These are phyloP conservation scores for Drosophila histrio DNA, from an alignment of 2,888 invertebrate genomes.

Conservation along the genomic window DNA sequence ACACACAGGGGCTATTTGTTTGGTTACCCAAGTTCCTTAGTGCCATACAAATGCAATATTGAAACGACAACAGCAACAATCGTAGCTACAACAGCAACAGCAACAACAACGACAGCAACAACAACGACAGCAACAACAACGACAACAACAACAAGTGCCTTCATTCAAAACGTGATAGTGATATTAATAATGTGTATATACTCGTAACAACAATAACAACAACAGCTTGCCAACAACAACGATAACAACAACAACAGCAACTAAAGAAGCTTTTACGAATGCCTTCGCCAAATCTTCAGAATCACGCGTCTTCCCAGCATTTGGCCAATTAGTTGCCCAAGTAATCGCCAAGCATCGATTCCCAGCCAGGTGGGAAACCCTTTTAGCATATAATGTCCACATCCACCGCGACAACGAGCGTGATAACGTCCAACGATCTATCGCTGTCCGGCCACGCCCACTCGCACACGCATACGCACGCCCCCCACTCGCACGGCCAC, in stretches of 20 bases:
- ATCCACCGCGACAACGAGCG: conserved; percentile 81
- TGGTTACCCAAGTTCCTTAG: conserved; percentile 69
- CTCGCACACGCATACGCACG: conserved; percentile 56
- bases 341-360: background rate
- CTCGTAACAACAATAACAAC: conserved; percentile 64
- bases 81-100: conserved; percentile 20
- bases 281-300: background rate
- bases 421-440: conserved; percentile 82
- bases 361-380: background rate
- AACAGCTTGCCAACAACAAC: conserved; percentile 49
- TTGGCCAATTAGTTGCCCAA: conserved; percentile 6
- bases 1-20: conserved; percentile 30
- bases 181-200: conserved; percentile 79
- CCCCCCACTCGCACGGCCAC: conserved; percentile 27
- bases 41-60: conserved; percentile 76
- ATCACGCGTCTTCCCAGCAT: background rate
- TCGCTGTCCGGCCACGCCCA: conserved; percentile 67
- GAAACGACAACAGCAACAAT: conserved; percentile 48
- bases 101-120: conserved; percentile 5
- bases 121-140: conserved; percentile 16
- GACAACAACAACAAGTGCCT: conserved; percentile 59
- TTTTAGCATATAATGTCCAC: conserved; percentile 76
- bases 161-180: conserved; percentile 66
- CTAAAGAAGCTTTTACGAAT: conserved; percentile 11
- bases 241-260: conserved; percentile 18